Evolutionary conservation across 2,888 invertebrate genomes (phyloP).

Genomic region (Drepanosiphum platanoidis): DNA sequence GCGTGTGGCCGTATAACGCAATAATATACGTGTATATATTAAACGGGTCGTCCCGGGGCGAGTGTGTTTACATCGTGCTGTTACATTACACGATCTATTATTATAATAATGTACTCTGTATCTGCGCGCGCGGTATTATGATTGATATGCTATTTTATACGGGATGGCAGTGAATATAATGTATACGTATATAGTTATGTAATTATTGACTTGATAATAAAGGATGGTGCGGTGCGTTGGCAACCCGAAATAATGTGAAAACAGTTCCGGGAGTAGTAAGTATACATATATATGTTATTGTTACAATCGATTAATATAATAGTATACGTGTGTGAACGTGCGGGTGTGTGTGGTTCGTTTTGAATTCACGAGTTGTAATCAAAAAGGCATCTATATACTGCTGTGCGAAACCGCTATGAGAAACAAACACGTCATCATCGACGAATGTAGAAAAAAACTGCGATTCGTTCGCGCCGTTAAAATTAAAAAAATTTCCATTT

Average conservation of each 20-base stretch:
- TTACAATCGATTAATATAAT: too few species aligned
- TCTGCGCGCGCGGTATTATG: background rate
- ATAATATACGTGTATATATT: background rate
- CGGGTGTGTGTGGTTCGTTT: too few species aligned
- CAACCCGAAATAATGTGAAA: background rate
- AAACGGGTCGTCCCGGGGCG: background rate
- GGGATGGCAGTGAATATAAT: background rate
- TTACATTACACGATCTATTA: background rate
- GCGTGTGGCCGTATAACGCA: too few species aligned
- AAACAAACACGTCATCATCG: too few species aligned
- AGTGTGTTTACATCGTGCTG: background rate
- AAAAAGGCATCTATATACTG: too few species aligned
- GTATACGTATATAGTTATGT: background rate
- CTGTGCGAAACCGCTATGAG: too few species aligned
- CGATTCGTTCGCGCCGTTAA: too few species aligned
- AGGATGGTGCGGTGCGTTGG: background rate
- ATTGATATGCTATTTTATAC: background rate
- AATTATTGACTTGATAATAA: conserved; percentile 5
- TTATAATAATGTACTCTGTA: background rate
- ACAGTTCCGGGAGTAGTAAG: background rate
- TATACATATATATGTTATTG: background rate
- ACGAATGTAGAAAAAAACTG: too few species aligned
- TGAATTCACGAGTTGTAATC: too few species aligned
- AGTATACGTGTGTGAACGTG: background rate
- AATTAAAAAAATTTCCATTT: too few species aligned